phyloP scores from a whole-genome alignment of 2,113 vertebrate species.

The Sakesphorus luctuosus region DNA sequence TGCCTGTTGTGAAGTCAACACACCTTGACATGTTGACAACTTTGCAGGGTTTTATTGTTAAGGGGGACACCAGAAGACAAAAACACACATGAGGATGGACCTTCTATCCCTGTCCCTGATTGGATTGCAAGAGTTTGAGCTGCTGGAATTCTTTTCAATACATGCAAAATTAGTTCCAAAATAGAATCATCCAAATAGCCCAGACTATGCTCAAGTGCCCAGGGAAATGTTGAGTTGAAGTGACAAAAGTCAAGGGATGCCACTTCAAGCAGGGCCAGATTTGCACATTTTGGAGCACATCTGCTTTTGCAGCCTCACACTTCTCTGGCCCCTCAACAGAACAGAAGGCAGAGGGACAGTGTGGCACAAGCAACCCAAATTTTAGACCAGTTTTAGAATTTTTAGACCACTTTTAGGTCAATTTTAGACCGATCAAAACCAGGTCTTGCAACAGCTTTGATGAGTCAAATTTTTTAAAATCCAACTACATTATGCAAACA shows the following conservation, averaged over 20 bases:
- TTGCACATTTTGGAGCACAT: not conserved
- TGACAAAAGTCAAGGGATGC: not conserved
- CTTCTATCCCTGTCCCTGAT: not conserved
- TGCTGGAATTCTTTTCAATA: not conserved
- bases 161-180: not conserved
- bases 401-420: not conserved
- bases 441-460: fast-evolving
- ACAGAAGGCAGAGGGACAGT: not conserved
- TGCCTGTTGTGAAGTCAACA: constrained; percentile 13
- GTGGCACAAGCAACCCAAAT: not conserved
- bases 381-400: not conserved
- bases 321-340: not conserved
- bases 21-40: not conserved
- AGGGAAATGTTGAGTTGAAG: not conserved
- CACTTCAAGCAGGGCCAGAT: not conserved
- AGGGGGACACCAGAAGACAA: not conserved
- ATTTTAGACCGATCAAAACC: not conserved
- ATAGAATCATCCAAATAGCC: fast-evolving
- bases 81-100: not conserved
- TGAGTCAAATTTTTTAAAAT: fast-evolving
- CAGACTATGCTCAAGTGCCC: fast-evolving
- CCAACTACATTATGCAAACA: fast-evolving
- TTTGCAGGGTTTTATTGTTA: not conserved
- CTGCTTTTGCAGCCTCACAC: not conserved
- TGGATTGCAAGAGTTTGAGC: fast-evolving